phyloP scores from a whole-genome alignment of 1,140 invertebrate genomes.

The Mamestra configurata region DNA sequence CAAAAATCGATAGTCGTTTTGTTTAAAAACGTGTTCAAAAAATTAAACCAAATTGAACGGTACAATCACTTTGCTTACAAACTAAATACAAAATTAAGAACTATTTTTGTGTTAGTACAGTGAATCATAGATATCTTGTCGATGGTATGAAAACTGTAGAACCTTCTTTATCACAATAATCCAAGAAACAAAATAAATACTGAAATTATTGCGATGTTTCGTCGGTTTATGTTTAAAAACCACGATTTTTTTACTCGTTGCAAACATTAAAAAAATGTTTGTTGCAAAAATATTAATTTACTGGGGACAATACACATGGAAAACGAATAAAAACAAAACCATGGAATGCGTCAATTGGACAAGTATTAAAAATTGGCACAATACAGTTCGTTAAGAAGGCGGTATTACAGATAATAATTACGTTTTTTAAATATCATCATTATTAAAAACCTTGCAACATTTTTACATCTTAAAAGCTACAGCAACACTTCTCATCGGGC shows the following conservation, averaged over 20 bases:
- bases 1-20: neutral
- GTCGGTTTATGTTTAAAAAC: neutral
- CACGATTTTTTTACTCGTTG: neutral
- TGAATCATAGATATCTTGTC: slow-evolving; percentile 18
- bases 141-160: slow-evolving; percentile 5
- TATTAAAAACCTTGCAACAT: slow-evolving; percentile 64
- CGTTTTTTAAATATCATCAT: slow-evolving; percentile 56
- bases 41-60: slow-evolving; percentile 23
- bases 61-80: slow-evolving; percentile 46
- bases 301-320: slow-evolving; percentile 23
- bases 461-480: slow-evolving; percentile 62
- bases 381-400: slow-evolving; percentile 61
- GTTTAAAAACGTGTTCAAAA: slow-evolving; percentile 40
- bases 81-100: slow-evolving; percentile 46
- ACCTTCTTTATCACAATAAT: slow-evolving; percentile 2
- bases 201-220: slow-evolving; percentile 7
- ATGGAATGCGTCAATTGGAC: slow-evolving; percentile 57
- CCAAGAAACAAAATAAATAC: slow-evolving; percentile 20
- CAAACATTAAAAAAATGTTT: slow-evolving; percentile 19
- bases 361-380: slow-evolving; percentile 66
- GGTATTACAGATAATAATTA: slow-evolving; percentile 57
- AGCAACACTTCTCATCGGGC: slow-evolving; percentile 59
- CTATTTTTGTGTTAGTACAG: slow-evolving; percentile 40
- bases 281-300: neutral
- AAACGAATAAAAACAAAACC: slow-evolving; percentile 51